A percentile compares a stretch with the other conserved stretches of the same genome.
These are phyloP conservation scores for Falco novaeseelandiae DNA, from an alignment of 2,797 vertebrate species.

Conservation along the genomic window DNA sequence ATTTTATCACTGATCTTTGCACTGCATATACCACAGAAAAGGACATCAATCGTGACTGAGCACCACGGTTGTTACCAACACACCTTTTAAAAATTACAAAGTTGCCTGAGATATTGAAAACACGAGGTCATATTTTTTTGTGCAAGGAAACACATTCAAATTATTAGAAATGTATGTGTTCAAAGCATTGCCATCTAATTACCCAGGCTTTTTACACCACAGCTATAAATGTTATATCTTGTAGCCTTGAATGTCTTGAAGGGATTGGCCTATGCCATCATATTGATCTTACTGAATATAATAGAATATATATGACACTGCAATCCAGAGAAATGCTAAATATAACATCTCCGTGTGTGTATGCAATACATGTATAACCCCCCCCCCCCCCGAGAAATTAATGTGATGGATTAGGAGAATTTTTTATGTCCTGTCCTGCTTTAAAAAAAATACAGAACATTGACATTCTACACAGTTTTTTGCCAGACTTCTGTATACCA, in stretches of 20 bases:
- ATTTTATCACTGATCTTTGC: neutral
- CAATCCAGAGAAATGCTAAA: neutral
- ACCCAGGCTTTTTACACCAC: neutral
- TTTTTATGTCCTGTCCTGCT: neutral
- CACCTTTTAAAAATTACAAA: neutral
- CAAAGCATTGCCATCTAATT: neutral
- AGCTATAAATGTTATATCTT: neutral
- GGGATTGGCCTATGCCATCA: neutral
- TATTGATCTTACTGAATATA: neutral
- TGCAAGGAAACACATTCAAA: neutral
- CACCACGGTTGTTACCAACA: neutral
- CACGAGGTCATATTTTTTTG: neutral
- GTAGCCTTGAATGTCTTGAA: neutral
- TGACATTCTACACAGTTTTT: neutral
- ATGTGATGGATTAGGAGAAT: neutral
- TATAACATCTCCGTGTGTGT: accelerated
- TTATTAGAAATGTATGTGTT: neutral
- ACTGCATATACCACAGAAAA: neutral
- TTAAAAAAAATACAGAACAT: neutral
- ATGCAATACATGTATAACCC: no score
- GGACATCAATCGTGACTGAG: accelerated
- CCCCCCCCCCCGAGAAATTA: neutral
- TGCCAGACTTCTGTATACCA: neutral
- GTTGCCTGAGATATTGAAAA: neutral
- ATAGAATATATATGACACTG: neutral